Evolutionary conservation across 2,888 invertebrate genomes (phyloP).

Genomic region (Tiphia femorata): DNA sequence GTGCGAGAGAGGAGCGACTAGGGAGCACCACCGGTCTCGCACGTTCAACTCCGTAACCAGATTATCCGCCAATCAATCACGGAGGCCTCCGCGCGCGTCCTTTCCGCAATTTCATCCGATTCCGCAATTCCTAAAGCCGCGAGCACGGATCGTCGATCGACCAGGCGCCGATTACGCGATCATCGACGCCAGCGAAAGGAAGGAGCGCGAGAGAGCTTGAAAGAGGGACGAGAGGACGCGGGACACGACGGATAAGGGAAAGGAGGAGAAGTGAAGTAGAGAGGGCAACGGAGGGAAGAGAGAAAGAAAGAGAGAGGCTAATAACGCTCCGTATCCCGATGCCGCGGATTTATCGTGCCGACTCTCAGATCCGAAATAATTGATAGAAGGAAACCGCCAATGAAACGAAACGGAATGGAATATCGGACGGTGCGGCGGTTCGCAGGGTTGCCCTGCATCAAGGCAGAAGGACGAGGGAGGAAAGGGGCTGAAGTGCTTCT

Average conservation of each 20-base stretch:
- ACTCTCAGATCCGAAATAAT: constrained; percentile 53
- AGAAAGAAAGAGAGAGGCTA: constrained; percentile 22
- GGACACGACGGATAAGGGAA: constrained; percentile 10
- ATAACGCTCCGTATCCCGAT: constrained; percentile 46
- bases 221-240: background rate
- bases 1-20: constrained; percentile 1
- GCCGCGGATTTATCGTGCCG: constrained; percentile 42
- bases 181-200: constrained; percentile 5
- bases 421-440: no score
- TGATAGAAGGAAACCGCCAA: constrained; percentile 52
- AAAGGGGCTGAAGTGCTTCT: constrained; percentile 27
- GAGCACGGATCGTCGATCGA: constrained; percentile 4
- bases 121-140: constrained; percentile 20
- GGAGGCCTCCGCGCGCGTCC: constrained; percentile 15
- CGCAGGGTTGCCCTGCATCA: constrained; percentile 17
- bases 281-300: constrained; percentile 5
- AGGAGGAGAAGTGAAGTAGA: background rate
- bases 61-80: constrained; percentile 10
- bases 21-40: background rate
- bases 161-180: constrained; percentile 22
- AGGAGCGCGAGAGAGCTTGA: background rate
- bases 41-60: constrained; percentile 5
- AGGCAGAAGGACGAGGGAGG: constrained; percentile 1
- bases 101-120: constrained; percentile 20
- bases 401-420: constrained; percentile 46